A percentile compares a stretch with the other conserved stretches of the same genome.
Conservation (phyloP, 2,113 vertebrate species). For the Archocentrus centrarchus region DNA sequence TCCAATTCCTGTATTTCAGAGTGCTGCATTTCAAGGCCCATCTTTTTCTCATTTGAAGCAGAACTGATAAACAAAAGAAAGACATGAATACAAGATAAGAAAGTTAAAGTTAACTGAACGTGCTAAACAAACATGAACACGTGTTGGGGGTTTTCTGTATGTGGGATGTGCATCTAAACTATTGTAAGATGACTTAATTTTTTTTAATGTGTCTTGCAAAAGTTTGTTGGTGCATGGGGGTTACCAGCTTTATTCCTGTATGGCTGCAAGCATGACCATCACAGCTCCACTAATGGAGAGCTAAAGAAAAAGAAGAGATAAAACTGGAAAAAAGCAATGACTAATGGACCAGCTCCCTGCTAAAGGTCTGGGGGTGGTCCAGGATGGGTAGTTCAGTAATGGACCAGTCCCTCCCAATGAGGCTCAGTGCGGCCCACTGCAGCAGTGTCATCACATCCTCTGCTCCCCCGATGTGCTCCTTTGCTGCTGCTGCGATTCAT, state of each 20-base stretch:
- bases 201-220: neutral
- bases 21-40: too few species aligned
- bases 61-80: too few species aligned
- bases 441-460: neutral
- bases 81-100: too few species aligned
- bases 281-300: too few species aligned
- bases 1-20: too few species aligned
- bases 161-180: neutral
- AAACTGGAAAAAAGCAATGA: neutral
- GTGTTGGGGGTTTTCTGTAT: neutral
- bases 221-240: neutral
- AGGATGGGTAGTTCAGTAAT: too few species aligned
- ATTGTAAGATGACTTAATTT: neutral
- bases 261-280: neutral
- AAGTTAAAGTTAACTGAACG: too few species aligned
- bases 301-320: neutral
- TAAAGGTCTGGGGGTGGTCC: neutral
- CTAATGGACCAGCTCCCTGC: neutral
- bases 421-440: neutral
- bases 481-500: neutral
- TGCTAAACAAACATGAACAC: too few species aligned
- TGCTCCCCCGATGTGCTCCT: rapidly evolving
- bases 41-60: too few species aligned
- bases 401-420: too few species aligned
- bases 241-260: too few species aligned